These are phyloP conservation scores for Podarcis lilfordi DNA, from an alignment of 2,797 vertebrate species.

Conservation along the genomic window DNA sequence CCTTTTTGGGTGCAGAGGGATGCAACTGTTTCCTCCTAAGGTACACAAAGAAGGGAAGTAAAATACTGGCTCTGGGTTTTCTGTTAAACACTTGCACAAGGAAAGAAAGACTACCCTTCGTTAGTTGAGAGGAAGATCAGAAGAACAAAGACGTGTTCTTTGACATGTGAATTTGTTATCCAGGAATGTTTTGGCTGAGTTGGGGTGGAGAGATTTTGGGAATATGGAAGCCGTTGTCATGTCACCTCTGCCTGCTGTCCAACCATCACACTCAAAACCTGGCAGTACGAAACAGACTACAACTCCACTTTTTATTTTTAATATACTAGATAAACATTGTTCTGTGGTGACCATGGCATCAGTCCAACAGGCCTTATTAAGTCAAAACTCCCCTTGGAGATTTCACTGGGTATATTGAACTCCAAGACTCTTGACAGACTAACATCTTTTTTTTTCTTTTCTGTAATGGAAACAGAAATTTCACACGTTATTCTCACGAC, in stretches of 20 bases:
- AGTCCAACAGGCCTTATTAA: conserved; percentile 10
- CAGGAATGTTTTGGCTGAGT: background rate
- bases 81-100: background rate
- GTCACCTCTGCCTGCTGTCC: background rate
- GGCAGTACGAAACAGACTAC: conserved; percentile 36
- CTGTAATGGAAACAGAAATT: conserved; percentile 64
- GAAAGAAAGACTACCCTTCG: background rate
- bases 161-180: background rate
- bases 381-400: conserved; percentile 44
- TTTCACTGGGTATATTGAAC: conserved; percentile 13
- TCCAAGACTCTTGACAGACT: conserved; percentile 14
- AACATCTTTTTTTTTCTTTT: conserved; percentile 34
- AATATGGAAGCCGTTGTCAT: background rate
- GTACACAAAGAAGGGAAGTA: background rate
- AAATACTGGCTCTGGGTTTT: background rate
- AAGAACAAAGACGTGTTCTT: background rate
- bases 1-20: background rate
- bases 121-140: background rate
- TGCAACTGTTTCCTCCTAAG: background rate
- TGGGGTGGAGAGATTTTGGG: background rate
- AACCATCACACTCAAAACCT: background rate
- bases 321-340: background rate
- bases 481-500: conserved; percentile 41
- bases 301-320: conserved; percentile 19
- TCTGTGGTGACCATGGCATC: conserved; percentile 27